Evolutionary conservation across 2,888 invertebrate species (phyloP).

Genomic region (Tetragonisca angustula): DNA sequence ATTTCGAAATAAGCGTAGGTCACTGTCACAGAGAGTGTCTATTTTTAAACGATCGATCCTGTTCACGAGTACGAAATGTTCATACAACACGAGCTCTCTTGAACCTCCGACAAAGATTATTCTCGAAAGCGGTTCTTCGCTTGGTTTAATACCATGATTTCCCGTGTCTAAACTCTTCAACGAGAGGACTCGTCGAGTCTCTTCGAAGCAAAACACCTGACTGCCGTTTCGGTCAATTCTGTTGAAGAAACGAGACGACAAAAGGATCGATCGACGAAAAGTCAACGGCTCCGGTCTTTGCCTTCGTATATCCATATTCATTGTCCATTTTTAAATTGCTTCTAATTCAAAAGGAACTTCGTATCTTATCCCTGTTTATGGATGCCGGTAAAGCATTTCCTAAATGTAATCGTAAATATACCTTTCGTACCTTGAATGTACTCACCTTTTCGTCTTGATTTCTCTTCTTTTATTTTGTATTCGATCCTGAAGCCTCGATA

Average conservation of each 20-base stretch:
- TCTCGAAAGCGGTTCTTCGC: slow-evolving; percentile 34
- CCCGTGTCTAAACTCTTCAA: not conserved
- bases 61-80: not conserved
- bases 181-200: not conserved
- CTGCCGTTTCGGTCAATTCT: not conserved
- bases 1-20: slow-evolving; percentile 6
- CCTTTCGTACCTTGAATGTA: not conserved
- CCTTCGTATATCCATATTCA: not conserved
- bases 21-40: slow-evolving; percentile 11
- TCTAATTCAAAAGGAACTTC: not conserved
- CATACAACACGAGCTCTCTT: not conserved
- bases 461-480: not conserved
- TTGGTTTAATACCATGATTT: slow-evolving; percentile 6
- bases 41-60: slow-evolving; percentile 26
- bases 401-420: slow-evolving; percentile 8
- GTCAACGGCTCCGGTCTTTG: slow-evolving; percentile 23
- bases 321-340: not conserved
- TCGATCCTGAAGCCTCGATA: not conserved
- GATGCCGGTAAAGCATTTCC: not conserved
- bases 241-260: not conserved
- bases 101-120: slow-evolving; percentile 9
- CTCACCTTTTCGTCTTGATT: slow-evolving; percentile 42
- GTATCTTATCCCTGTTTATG: not conserved
- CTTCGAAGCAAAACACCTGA: not conserved
- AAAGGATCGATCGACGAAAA: slow-evolving; percentile 28